phyloP scores from a whole-genome alignment of 2,888 invertebrate species.

The Stenodema calcarata region DNA sequence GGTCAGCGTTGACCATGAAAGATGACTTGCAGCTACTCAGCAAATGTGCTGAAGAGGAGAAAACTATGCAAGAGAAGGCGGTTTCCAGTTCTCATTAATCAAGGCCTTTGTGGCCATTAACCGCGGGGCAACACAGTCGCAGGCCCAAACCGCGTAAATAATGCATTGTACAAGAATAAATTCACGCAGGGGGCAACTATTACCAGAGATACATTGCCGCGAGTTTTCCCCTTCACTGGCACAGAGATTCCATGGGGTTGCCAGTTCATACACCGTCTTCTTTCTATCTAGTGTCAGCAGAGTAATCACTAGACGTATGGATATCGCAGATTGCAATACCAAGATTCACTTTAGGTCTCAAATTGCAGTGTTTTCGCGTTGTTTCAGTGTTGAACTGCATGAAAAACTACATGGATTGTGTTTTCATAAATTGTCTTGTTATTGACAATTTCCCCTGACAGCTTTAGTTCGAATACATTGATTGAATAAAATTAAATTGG shows the following conservation, averaged over 20 bases:
- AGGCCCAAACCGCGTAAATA: background rate
- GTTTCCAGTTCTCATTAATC: background rate
- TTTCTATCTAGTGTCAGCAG: background rate
- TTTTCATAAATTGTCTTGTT: too few species aligned
- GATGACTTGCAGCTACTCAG: background rate
- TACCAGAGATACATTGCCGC: background rate
- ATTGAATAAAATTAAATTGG: too few species aligned
- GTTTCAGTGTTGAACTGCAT: too few species aligned
- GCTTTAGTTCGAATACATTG: too few species aligned
- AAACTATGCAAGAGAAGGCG: background rate
- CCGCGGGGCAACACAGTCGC: background rate
- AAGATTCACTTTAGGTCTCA: too few species aligned
- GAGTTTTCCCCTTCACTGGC: background rate
- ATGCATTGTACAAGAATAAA: constrained; percentile 8
- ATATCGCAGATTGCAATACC: too few species aligned
- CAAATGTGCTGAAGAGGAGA: background rate
- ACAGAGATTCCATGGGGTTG: background rate
- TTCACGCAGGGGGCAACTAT: constrained; percentile 10
- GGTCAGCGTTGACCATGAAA: background rate
- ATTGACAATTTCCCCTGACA: too few species aligned
- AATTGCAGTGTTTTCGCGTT: too few species aligned
- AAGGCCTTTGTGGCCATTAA: background rate
- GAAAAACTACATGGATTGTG: too few species aligned
- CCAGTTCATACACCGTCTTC: background rate
- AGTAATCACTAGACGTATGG: too few species aligned